These are phyloP conservation scores for Coturnix japonica DNA, from an alignment of 2,113 vertebrate genomes.

Conservation along the genomic window DNA sequence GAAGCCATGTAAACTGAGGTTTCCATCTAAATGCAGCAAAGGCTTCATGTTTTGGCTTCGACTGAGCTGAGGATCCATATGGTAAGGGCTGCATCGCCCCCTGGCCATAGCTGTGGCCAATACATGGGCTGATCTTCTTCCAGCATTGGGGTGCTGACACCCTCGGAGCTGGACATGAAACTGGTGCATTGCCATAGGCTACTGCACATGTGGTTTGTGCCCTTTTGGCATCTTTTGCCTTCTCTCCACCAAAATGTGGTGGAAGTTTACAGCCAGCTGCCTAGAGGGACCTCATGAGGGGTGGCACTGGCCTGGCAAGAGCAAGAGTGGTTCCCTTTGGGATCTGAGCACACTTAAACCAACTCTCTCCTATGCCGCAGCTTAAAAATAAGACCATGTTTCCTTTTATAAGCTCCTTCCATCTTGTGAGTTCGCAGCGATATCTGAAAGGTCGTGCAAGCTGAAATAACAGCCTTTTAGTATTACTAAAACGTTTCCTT, in stretches of 20 bases:
- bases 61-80: neutral
- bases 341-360: neutral
- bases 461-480: conserved; percentile 13
- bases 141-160: neutral
- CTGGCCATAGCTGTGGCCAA: neutral
- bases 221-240: neutral
- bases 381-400: neutral
- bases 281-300: neutral
- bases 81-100: neutral
- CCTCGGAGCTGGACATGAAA: neutral
- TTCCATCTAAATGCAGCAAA: neutral
- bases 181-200: neutral
- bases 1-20: neutral
- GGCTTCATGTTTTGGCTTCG: neutral
- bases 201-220: neutral
- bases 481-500: conserved; percentile 1
- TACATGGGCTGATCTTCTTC: neutral
- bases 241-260: neutral
- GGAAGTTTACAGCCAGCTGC: neutral
- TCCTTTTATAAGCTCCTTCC: neutral
- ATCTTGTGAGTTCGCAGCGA: neutral
- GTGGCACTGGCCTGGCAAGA: accelerated
- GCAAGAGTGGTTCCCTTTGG: neutral
- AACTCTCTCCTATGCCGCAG: neutral
- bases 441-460: neutral